A percentile compares a stretch with the other conserved stretches of the same genome.
phyloP scores from a whole-genome alignment of 2,888 invertebrate species.

The Eupithecia dodoneata region DNA sequence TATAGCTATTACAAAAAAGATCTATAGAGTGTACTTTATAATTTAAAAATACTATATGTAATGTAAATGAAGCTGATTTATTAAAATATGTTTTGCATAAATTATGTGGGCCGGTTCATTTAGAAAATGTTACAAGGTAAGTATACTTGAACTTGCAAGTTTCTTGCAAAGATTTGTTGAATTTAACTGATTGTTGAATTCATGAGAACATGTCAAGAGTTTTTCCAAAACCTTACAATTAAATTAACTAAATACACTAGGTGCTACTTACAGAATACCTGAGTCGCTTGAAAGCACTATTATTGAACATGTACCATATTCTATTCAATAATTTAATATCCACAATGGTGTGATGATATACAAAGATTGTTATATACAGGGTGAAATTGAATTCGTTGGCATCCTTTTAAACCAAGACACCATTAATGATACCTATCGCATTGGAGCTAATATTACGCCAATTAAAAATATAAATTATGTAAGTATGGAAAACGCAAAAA shows the following conservation, averaged over 20 bases:
- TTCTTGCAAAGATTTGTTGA: background rate
- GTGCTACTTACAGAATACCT: conserved; percentile 1
- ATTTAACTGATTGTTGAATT: background rate
- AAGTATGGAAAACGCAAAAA: too few species aligned
- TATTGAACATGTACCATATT: background rate
- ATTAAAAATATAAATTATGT: too few species aligned
- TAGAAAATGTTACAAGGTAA: background rate
- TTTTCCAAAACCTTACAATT: conserved; percentile 1
- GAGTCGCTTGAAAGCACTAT: conserved; percentile 1
- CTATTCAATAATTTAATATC: background rate
- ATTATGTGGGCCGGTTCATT: background rate
- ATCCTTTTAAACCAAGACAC: too few species aligned
- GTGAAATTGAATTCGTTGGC: too few species aligned
- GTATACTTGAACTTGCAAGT: background rate
- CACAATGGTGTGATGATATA: background rate
- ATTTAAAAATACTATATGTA: background rate
- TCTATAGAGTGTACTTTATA: background rate
- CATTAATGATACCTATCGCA: too few species aligned
- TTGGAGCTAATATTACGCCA: too few species aligned
- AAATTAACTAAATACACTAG: background rate
- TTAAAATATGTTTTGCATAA: background rate
- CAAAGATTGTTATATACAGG: background rate
- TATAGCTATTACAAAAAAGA: background rate
- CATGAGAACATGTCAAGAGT: background rate
- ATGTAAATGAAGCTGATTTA: background rate